A percentile compares a stretch with the other conserved stretches of the same genome.
Evolutionary conservation across 2,888 invertebrate genomes (phyloP).

Genomic region (Leptarthrus brevirostris): DNA sequence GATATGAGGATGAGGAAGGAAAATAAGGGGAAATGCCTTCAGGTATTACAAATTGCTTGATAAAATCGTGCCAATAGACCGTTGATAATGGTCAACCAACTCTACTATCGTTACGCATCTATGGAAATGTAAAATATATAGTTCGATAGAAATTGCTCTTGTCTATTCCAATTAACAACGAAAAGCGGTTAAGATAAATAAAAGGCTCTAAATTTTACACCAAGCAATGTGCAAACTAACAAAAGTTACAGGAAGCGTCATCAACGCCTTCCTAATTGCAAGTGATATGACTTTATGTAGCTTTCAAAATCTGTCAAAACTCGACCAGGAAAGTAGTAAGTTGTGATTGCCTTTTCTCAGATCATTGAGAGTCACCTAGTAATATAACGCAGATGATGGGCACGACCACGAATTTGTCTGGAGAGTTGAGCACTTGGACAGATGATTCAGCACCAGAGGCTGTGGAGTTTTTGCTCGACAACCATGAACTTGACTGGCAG

Average conservation of each 20-base stretch:
- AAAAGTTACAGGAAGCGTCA: no score
- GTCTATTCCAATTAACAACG: conserved; percentile 25
- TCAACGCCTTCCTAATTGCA: no score
- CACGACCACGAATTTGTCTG: conserved; percentile 29
- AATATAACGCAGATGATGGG: conserved; percentile 14
- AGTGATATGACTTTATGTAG: no score
- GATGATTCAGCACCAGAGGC: neutral
- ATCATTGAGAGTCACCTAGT: conserved; percentile 4
- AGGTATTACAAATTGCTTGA: neutral
- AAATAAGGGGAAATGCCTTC: neutral
- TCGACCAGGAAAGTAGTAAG: conserved; percentile 7
- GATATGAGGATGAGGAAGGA: neutral
- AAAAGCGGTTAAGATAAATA: neutral
- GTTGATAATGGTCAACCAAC: neutral
- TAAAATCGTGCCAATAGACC: neutral
- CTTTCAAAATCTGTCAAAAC: conserved; percentile 30
- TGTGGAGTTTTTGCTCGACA: neutral
- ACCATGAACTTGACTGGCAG: neutral
- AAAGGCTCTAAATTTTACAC: no score
- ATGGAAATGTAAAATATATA: no score
- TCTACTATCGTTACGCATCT: no score
- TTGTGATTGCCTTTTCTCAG: neutral
- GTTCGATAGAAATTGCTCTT: conserved; percentile 12
- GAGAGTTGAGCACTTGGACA: conserved; percentile 11
- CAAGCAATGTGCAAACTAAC: no score